Evolutionary conservation across 2,888 invertebrate species (phyloP).

Genomic region (Polia nebulosa): DNA sequence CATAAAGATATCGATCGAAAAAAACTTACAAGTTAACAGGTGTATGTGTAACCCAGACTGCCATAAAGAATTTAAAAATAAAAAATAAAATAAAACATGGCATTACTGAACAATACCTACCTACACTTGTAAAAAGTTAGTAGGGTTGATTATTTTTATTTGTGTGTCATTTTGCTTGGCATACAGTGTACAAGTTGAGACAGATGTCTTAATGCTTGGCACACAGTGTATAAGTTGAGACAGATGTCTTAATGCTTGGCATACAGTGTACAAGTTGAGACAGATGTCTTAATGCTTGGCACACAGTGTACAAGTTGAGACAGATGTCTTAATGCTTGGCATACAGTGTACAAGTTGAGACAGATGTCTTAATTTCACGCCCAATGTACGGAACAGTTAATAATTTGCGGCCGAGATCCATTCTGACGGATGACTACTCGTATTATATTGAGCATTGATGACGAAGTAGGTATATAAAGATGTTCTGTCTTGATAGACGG

Average conservation of each 20-base stretch:
- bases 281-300: slow-evolving; percentile 37
- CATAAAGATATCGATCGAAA: background rate
- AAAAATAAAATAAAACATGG: background rate
- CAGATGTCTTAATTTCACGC: slow-evolving; percentile 56
- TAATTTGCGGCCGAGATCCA: slow-evolving; percentile 31
- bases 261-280: too few relatives aligned
- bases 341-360: slow-evolving; percentile 35
- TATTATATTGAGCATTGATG: slow-evolving; percentile 2
- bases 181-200: slow-evolving; percentile 35
- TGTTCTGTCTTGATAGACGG: background rate
- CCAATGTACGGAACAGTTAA: slow-evolving; percentile 39
- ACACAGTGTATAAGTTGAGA: too few relatives aligned
- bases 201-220: slow-evolving; percentile 57
- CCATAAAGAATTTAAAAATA: background rate
- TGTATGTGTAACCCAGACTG: slow-evolving; percentile 16
- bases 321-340: slow-evolving; percentile 23
- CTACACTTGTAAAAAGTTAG: slow-evolving; percentile 5
- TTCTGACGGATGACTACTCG: slow-evolving; percentile 39
- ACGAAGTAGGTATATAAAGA: background rate
- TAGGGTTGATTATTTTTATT: background rate
- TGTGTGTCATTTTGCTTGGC: slow-evolving; percentile 21
- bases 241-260: slow-evolving; percentile 57
- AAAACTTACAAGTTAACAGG: slow-evolving; percentile 11
- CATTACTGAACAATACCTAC: background rate
- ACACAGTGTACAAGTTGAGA: slow-evolving; percentile 32